Percentiles rank a stretch among this genome's conserved stretches.
Conservation (phyloP, 2,888 invertebrate species). For the Harmothoe impar region DNA sequence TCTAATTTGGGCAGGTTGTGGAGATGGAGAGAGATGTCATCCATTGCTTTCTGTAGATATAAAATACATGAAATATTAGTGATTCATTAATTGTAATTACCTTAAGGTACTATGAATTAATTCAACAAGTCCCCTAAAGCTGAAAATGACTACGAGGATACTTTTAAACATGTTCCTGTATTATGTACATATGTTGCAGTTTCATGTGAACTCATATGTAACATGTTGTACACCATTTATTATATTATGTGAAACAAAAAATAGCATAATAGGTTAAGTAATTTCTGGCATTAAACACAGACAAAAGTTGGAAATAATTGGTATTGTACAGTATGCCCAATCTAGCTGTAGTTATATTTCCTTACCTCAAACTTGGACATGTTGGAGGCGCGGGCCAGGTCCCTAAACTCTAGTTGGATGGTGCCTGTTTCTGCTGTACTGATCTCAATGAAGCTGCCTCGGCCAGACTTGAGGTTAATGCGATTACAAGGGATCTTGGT, state of each 20-base stretch:
- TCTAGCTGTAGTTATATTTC: too few relatives aligned
- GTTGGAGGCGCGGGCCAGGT: constrained; percentile 91
- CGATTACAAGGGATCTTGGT: constrained; percentile 94
- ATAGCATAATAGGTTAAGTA: too few relatives aligned
- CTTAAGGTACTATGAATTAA: neutral
- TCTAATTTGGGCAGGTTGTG: constrained; percentile 87
- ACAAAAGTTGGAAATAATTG: too few relatives aligned
- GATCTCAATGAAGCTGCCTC: constrained; percentile 86
- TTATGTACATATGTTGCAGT: too few relatives aligned
- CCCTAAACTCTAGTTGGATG: constrained; percentile 97
- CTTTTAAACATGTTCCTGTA: too few relatives aligned
- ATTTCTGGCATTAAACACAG: too few relatives aligned
- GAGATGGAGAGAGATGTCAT: constrained; percentile 91
- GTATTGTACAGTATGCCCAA: too few relatives aligned
- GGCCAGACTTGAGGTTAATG: constrained; percentile 96
- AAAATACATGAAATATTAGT: too few relatives aligned
- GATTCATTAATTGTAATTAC: neutral
- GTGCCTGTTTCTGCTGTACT: constrained; percentile 98
- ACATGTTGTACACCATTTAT: too few relatives aligned
- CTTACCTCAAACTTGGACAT: constrained; percentile 92
- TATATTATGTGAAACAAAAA: too few relatives aligned
- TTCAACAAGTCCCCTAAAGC: neutral
- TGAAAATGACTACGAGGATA: too few relatives aligned
- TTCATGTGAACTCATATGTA: too few relatives aligned
- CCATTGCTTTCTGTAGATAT: constrained; percentile 65